Evolutionary conservation across 2,888 invertebrate species (phyloP).

Genomic region (Aspidiotus destructor): DNA sequence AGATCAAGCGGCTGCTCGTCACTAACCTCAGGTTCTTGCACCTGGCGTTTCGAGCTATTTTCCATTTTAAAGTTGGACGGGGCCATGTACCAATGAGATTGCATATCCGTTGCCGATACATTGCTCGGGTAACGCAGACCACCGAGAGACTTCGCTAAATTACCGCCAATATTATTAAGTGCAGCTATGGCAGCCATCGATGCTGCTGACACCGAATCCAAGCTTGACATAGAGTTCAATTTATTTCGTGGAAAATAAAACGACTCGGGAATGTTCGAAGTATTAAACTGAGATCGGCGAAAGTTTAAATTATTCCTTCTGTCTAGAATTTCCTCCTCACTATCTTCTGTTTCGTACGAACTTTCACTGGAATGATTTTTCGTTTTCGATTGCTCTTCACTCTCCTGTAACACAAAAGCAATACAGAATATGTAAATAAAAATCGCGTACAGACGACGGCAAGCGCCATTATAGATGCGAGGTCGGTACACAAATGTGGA

Average conservation of each 20-base stretch:
- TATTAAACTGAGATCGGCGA: slow-evolving; percentile 16
- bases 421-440: not conserved
- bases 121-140: slow-evolving; percentile 9
- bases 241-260: slow-evolving; percentile 14
- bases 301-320: slow-evolving; percentile 15
- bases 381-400: slow-evolving; percentile 30
- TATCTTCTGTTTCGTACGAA: slow-evolving; percentile 31
- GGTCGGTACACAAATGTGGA: too few species aligned
- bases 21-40: slow-evolving; percentile 11
- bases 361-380: slow-evolving; percentile 31
- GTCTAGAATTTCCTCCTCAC: slow-evolving; percentile 14
- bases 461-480: too few species aligned
- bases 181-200: slow-evolving; percentile 41
- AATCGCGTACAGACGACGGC: not conserved
- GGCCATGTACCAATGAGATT: slow-evolving; percentile 38
- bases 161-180: slow-evolving; percentile 31
- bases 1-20: slow-evolving; percentile 72
- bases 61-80: slow-evolving; percentile 37
- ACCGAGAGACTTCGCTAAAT: slow-evolving; percentile 12
- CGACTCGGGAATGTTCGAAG: slow-evolving; percentile 22
- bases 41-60: slow-evolving; percentile 2
- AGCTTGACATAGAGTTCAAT: slow-evolving; percentile 29
- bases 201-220: slow-evolving; percentile 41
- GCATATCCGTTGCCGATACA: not conserved
- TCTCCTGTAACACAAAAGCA: slow-evolving; percentile 11